Evolutionary conservation across 2,113 vertebrate species (phyloP), one percentile per base, ranked within the genome.

Genomic region (Hyperopisus bebe): DNA sequence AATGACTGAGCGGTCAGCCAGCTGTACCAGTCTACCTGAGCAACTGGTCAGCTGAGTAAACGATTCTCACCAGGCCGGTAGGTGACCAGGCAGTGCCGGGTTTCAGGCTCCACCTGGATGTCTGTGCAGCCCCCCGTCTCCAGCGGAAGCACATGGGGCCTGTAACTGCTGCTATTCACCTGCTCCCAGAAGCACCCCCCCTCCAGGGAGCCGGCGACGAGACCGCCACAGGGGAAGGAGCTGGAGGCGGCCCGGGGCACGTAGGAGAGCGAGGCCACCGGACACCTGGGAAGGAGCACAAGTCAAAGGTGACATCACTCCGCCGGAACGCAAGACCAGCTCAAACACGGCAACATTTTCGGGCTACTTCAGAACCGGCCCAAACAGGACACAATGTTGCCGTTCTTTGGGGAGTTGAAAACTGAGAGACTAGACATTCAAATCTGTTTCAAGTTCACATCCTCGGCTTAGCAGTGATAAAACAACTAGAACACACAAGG

Each of bases 151-250:
- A 95, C 7, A 19, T 99, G 98, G 0, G 98, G 97, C 17, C 90
- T 93, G 93, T 98, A 97, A 1, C 94, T 95, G 90, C 93, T 94
- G 46, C 92, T 96, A 19, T 92, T 93, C 80, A 95, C 95, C 92
- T 95, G 96, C 90, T 99, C 97, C 98, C 98, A 99, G 92, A 99
- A 99, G 88, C 96, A 98, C 0, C 95, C 98, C 0, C 97, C 97
- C 91, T 98, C 98, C 92, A 99, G 94, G 0, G 96, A 97, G 70
- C 98, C 98, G 5, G 98, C 97, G 44, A 99, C 91, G 11, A 99
- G 92, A 0, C 98, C 98, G 0, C 98, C 98, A 0, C 94, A 97
- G 0, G 98, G 97, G 92, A 99, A 97, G 0, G 96, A 93, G 0
- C 95, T 94, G 0, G 98, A 99, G 0, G 97, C 95, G 27, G 96